phyloP scores from a whole-genome alignment of 2,113 vertebrate species.

The Malurus melanocephalus region DNA sequence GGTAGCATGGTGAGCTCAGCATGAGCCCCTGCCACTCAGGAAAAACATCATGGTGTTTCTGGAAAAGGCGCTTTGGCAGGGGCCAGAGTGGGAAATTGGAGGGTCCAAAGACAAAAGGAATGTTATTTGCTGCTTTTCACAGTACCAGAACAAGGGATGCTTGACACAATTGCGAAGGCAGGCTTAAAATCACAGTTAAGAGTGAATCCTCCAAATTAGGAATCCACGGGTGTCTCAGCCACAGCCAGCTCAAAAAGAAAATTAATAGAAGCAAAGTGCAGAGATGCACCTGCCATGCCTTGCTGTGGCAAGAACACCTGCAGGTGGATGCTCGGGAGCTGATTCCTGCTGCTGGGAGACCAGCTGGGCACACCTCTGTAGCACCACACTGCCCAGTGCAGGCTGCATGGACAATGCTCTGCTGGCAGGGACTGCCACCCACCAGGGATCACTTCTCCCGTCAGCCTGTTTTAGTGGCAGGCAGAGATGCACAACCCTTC shows the following conservation, averaged over 20 bases:
- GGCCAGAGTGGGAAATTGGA: neutral
- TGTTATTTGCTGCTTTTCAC: neutral
- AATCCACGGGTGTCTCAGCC: accelerated
- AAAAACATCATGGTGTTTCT: neutral
- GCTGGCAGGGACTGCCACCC: neutral
- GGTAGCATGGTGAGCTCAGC: neutral
- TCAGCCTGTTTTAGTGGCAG: neutral
- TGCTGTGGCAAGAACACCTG: neutral
- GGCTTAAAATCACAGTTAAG: neutral
- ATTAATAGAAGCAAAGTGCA: neutral
- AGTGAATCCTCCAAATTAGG: neutral
- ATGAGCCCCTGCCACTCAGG: neutral
- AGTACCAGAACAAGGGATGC: neutral
- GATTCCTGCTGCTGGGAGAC: neutral
- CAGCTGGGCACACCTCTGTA: neutral
- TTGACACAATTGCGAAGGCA: accelerated
- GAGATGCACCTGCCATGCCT: neutral
- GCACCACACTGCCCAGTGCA: neutral
- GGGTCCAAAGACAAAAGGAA: neutral
- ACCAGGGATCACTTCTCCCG: neutral
- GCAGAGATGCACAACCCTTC: neutral
- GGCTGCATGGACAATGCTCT: accelerated
- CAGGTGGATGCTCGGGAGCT: neutral
- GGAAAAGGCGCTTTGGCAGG: neutral
- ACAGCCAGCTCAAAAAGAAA: neutral